Base-by-base conservation (phyloP, 2,888 invertebrate species). In the Erannis defoliaria region DNA sequence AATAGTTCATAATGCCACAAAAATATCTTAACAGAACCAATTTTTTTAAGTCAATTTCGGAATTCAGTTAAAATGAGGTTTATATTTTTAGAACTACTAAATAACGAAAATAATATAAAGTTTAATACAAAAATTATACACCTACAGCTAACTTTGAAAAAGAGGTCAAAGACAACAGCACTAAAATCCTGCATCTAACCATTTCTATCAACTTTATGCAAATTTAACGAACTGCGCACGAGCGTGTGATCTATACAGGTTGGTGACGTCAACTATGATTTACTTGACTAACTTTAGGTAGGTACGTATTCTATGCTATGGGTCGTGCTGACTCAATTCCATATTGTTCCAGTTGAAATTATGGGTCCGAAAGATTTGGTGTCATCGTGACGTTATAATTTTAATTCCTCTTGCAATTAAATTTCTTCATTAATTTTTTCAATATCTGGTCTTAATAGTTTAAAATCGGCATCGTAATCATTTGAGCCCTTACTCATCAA, bases 161-260 rank as follows among this genome's bases (percentile, higher is more conserved):
- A 14, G n/a, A 35, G 35, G 14, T 35, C 9, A 38, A 38, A 38
- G 9, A 18, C 10, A 29, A 33, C 46, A 45, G 1, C 16, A 12
- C 29, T 58, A 43, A 37, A 50, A 14, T 50, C 45, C 18, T 48
- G 33, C 45, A 51, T 38, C 19, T 26, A 45, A 51, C 58, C 37
- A 58, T 53, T 57, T 51, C 51, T 54, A 42, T 46, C 23, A 35
- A 43, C 81, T 80, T 9, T 57, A 87, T 84, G 82, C 75, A 80
- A 86, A 87, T 82, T 68, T 78, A 78, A 78, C 74, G 65, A 82
- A 70, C 64, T 74, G 77, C 81, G 80, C 81, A 79, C 76, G 82
- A 81, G 75, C 76, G 51, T 77, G 51, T 74, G 78, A 78, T 77
- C 79, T 69, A 72, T 66, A 72, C 73, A 84, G 82, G 78, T 81